Base-by-base conservation (phyloP, 2,888 invertebrate species). In the Sturmia bella region DNA sequence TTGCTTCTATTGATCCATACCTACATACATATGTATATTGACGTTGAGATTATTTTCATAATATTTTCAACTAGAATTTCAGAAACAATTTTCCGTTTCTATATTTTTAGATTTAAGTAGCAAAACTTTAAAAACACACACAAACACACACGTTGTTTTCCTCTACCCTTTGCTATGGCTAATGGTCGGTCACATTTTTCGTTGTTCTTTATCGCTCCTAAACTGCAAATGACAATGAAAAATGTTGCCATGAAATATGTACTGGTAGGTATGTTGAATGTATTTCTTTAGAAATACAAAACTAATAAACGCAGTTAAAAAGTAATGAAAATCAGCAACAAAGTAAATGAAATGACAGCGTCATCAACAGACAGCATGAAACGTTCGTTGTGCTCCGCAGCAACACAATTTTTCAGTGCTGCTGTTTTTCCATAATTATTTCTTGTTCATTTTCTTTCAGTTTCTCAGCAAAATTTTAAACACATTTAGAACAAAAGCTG, bases 251-350 rank as follows among this genome's bases (percentile, higher is more conserved):
- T 56, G 48, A 45, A 39, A 70, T 15, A 52, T 37, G 6, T 45
- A 45, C 15, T 5, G 6, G 9, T 15, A 15, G 6, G n/a, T 32
- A 7, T 32, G 32, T 32, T 6, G 32, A 1, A 32, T 6, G 32
- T 32, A 1, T 24, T 50, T 21, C 17, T 50, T 52, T 39, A 12
- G 5, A 50, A 70, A 59, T 39, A 39, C 32, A 27, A 32, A 63
- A 61, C 72, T 73, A 73, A 73, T 73, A 52, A 73, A 63, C 72
- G 72, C 72, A 73, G 43, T 43, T 48, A 45, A 73, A 61, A 59
- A 59, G 50, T 59, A 70, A 50, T 59, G 39, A 72, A 72, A 63
- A 61, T 32, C 41, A 21, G 12, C 61, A 61, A 61, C 41, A 61
- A 72, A 61, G 37, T 37, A 57, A 57, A 48, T 57, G 17, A 70